Evolutionary conservation across 1,140 invertebrate genomes (phyloP), one percentile per base, ranked within the genome.

Genomic region (Tetranychus cinnabarinus): DNA sequence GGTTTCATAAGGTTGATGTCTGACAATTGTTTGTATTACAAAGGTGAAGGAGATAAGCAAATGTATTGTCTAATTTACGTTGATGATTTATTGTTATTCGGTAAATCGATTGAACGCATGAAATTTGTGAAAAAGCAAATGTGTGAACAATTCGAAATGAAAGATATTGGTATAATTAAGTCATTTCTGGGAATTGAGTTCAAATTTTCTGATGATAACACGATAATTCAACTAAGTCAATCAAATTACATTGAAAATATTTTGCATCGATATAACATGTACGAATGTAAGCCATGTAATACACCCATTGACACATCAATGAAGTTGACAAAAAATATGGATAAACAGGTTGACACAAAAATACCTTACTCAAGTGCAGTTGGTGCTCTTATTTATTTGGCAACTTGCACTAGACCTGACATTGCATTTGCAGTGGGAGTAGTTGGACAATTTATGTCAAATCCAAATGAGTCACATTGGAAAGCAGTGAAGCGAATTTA

Each of bases 401-500:
- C 62, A 10, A 46, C 8, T 7, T 54, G 37, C 3, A 67, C 66
- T 47, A 36, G 66, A 42, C 66, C 66, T 4, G 67, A 69, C 55
- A 67, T 69, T 31, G 35, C 61, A 2, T 67, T 59, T 65, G 62
- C 64, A 12, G 62, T 66, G 7, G 62, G 58, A 33, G 39, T 63
- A 2, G 50, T 64, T 0, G 59, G 63, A 15, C 61, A 63, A 56
- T 63, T 63, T 59, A 42, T 59, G 10, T 59, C 62, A 31, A 66
- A 65, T 45, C 64, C 65, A 3, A 46, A 23, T 1, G 15, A 64
- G 60, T 31, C 56, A 13, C 59, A 68, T 42, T 68, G 68, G 66
- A 62, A 66, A 36, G 50, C 60, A 31, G 63, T 66, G 13, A 70
- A 68, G 60, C 37, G 67, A 15, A 64, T 69, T 47, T 35, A 69